Evolutionary conservation across 2,797 vertebrate genomes (phyloP), one percentile per base, ranked within the genome.

Genomic region (Cirrhinus molitorella): DNA sequence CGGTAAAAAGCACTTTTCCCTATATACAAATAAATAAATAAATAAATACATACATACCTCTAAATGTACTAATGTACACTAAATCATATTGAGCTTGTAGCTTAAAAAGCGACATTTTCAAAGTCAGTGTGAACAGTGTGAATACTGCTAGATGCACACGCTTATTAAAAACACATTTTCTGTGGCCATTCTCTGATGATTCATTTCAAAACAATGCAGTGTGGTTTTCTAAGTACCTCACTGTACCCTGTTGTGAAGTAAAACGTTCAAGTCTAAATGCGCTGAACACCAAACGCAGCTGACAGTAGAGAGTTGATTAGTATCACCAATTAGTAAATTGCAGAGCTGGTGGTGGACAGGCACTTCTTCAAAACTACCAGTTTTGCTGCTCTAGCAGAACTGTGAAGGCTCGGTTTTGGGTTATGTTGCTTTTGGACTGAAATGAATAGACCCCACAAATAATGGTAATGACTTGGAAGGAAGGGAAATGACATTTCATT

Each of bases 301-400:
- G 61, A 55, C 47, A 63, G 80, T 23, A 43, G 34, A 43, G 37
- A 68, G 73, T 83, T 83, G 63, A 83, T 83, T 68, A 77, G 34
- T 43, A 57, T 31, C 40, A 59, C 81, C 74, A 83, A 83, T 83
- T 83, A 83, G 65, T 70, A 70, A 83, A 83, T 78, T 83, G 81
- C 51, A 59, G 13, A 61, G 51, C 19, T 19, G 4, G 4, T 23
- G n/a, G 65, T 68, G 53, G 63, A 83, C 40, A 47, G 65, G 65
- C 73, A 83, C 73, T 83, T 77, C 37, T 78, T 78, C 81, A 76
- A 81, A 76, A 83, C 74, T 37, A 68, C 13, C 4, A 14, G 37
- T 83, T 70, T 70, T 77, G 81, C 81, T 49, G 63, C 51, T 78
- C 74, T 70, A 25, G 65, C 71, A 76, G 17, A 83, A 66, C 13